Base-by-base conservation (phyloP, 1,140 invertebrate genomes). In the Drosophila neocordata region DNA sequence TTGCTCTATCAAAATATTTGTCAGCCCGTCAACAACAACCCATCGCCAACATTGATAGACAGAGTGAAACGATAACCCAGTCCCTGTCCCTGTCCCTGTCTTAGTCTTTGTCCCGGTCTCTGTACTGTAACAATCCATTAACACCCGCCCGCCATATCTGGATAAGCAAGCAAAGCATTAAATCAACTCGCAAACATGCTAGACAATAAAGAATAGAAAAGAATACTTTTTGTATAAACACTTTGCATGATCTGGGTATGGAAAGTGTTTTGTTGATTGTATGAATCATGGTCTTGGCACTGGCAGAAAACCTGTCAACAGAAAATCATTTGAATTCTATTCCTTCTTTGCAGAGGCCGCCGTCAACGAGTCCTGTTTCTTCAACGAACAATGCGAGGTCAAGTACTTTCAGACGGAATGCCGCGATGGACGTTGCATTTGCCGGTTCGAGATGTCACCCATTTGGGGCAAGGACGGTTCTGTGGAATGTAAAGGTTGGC, bases 381-480 rank as follows among this genome's bases (percentile, higher is more conserved):
- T 97, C 92, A 95, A 94, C 91, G 95, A 96, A 81, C 96, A 97
- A 92, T 97, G 96, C 92, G 96, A 96, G 82, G 92, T 92, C 38
- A 92, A 92, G 62, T 94, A 94, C 48, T 92, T 92, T 53, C 94
- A 95, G 92, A 96, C 96, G 6, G 95, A 96, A 91, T 97, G 96
- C 92, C 93, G 95, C 15, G 96, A 96, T 79, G 94, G 94, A 9
- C 92, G 94, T 4, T 97, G 96, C 90, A 93, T 93, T 52, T 97
- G 96, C 88, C 94, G 94, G 51, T 96, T 95, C 92, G 95, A 97
- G 83, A 95, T 95, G 93, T 93, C 94, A 24, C 94, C 95, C 20
- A 91, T 95, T 57, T 90, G 93, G 70, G 94, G 94, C 69, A 92
- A 94, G 37, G 95, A 96, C 70, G 95, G 95, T 2, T 92, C 92